A percentile compares a stretch with the other conserved stretches of the same genome.
Evolutionary conservation across 2,888 invertebrate species (phyloP).

Genomic region (Drosophila mettleri): DNA sequence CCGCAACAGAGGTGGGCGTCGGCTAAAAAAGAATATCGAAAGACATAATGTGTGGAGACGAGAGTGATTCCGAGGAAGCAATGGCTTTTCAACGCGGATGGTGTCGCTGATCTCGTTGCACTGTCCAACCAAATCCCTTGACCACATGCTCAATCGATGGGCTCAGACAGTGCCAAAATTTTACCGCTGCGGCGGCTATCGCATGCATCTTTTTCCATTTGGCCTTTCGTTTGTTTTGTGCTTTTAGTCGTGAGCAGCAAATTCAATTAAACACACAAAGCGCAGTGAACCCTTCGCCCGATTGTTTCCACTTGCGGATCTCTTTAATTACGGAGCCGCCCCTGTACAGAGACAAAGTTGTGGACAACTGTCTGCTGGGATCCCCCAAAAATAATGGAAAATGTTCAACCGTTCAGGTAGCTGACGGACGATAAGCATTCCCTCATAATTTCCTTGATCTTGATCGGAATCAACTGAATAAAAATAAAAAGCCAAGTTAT

Average conservation of each 20-base stretch:
- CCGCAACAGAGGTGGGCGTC: slow-evolving; percentile 66
- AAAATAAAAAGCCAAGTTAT: slow-evolving; percentile 42
- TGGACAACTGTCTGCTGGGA: slow-evolving; percentile 30
- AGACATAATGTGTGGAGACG: slow-evolving; percentile 44
- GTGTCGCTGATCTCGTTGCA: slow-evolving; percentile 65
- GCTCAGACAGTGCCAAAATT: slow-evolving; percentile 36
- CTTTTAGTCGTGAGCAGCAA: slow-evolving; percentile 58
- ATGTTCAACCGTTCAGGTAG: slow-evolving; percentile 36
- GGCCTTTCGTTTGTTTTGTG: slow-evolving; percentile 21
- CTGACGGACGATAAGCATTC: slow-evolving; percentile 37
- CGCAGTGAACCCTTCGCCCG: slow-evolving; percentile 54
- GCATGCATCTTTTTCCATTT: slow-evolving; percentile 48
- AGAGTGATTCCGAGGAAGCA: slow-evolving; percentile 60
- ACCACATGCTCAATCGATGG: slow-evolving; percentile 63
- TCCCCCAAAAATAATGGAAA: slow-evolving; percentile 58
- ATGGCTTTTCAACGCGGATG: slow-evolving; percentile 77
- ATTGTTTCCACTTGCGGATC: slow-evolving; percentile 13
- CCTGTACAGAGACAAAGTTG: slow-evolving; percentile 53
- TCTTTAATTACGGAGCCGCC: slow-evolving; percentile 62
- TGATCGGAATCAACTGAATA: slow-evolving; percentile 30
- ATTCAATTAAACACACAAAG: slow-evolving; percentile 70
- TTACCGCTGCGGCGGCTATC: slow-evolving; percentile 67
- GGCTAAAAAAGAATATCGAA: slow-evolving; percentile 47
- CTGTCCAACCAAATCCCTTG: slow-evolving; percentile 14
- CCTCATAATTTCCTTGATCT: slow-evolving; percentile 39